Conservation (phyloP, 92 coral and sea anemone species). For the Nematostella vectensis region DNA sequence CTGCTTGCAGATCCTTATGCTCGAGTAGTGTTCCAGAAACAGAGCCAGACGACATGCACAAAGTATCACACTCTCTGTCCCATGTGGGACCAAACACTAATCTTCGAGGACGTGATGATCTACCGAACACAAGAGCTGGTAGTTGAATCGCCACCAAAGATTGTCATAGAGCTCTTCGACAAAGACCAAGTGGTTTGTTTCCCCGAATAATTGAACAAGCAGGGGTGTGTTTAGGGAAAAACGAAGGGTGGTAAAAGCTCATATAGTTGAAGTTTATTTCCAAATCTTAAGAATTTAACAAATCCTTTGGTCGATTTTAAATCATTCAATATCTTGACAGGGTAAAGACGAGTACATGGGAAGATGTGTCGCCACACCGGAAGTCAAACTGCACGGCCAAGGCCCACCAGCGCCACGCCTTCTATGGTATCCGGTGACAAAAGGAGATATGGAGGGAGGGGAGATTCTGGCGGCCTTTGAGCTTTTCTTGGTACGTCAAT, state of each 20-base stretch:
- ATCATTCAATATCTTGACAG: too few relatives aligned
- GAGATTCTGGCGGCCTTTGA: conserved; percentile 94
- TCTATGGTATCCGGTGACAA: conserved; percentile 61
- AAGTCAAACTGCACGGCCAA: conserved; percentile 60
- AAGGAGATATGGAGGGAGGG: conserved; percentile 65
- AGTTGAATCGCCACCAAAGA: conserved; percentile 67
- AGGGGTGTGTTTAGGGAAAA: background rate
- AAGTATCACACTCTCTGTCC: conserved; percentile 76
- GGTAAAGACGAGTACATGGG: conserved; percentile 91
- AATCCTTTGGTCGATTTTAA: too few relatives aligned
- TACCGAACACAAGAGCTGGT: conserved; percentile 78
- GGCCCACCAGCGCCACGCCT: conserved; percentile 65
- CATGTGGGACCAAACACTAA: conserved; percentile 94
- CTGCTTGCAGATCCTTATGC: conserved; percentile 92
- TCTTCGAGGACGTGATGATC: conserved; percentile 61
- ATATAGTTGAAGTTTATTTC: too few relatives aligned
- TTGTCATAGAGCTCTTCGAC: conserved; percentile 82
- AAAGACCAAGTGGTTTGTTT: conserved; percentile 78
- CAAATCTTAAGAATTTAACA: too few relatives aligned
- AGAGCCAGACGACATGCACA: conserved; percentile 72
- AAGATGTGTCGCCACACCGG: conserved; percentile 75
- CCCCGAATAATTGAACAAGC: background rate
- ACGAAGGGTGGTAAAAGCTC: too few relatives aligned
- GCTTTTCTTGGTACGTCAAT: conserved; percentile 67
- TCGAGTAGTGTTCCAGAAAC: conserved; percentile 62